These are phyloP conservation scores for Stegana nigrithorax DNA, from an alignment of 2,888 invertebrate genomes.

Conservation along the genomic window DNA sequence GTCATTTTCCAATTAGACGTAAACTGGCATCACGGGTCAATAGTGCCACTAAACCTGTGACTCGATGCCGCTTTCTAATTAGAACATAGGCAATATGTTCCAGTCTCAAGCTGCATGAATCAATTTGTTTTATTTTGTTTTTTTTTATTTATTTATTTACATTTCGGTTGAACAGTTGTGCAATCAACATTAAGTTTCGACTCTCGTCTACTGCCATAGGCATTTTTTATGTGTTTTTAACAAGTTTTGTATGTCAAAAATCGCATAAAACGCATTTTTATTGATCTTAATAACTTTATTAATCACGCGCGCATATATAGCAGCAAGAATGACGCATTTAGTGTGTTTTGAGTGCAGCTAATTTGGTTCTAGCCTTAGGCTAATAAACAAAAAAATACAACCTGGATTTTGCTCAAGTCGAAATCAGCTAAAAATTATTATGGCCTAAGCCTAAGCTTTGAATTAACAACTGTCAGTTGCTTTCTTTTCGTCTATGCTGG, in stretches of 20 bases:
- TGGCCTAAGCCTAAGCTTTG: no score
- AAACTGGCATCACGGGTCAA: not conserved
- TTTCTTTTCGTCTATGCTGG: no score
- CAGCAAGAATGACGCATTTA: constrained; percentile 6
- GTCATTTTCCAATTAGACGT: constrained; percentile 42
- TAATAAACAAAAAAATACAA: not conserved
- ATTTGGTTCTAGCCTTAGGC: not conserved
- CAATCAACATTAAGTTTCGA: no score
- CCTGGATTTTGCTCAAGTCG: not conserved
- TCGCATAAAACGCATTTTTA: constrained; percentile 45
- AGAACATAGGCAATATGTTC: not conserved
- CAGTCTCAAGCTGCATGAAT: not conserved
- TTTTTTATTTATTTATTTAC: not conserved
- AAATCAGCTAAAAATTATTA: constrained; percentile 1
- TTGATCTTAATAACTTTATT: constrained; percentile 56
- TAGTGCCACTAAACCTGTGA: not conserved
- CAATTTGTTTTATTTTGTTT: not conserved
- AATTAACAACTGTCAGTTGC: no score
- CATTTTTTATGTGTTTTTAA: constrained; percentile 56
- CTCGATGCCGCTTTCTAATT: constrained; percentile 10
- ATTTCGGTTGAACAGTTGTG: constrained; percentile 33
- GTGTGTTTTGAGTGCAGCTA: constrained; percentile 1
- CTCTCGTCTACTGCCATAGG: no score
- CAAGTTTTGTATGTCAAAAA: constrained; percentile 40
- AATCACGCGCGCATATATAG: constrained; percentile 19